Conservation (phyloP, 2,888 invertebrate species). For the Andrena trimmerana region DNA sequence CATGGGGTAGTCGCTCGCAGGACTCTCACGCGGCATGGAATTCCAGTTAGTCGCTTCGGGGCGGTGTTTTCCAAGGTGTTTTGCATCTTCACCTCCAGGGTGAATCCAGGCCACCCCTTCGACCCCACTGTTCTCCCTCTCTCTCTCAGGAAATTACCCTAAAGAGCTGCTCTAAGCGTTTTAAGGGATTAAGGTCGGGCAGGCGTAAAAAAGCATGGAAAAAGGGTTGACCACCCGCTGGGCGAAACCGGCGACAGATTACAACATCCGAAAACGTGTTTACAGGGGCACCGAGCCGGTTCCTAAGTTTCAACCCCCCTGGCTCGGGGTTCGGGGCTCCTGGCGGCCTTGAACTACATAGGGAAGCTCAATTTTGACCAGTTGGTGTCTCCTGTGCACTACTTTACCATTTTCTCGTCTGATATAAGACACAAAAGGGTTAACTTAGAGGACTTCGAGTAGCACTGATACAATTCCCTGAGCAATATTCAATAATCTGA, state of each 20-base stretch:
- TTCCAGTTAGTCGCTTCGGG: slow-evolving; percentile 63
- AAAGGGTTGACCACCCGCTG: slow-evolving; percentile 85
- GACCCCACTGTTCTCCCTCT: background rate
- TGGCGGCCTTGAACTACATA: slow-evolving; percentile 46
- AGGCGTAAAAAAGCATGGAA: slow-evolving; percentile 82
- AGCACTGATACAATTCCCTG: too few species aligned
- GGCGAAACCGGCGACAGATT: slow-evolving; percentile 79
- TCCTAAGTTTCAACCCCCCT: slow-evolving; percentile 29
- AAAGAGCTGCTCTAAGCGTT: slow-evolving; percentile 84
- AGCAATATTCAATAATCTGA: too few species aligned
- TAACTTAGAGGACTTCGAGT: too few species aligned
- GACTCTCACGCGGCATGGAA: slow-evolving; percentile 70
- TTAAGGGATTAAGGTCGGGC: slow-evolving; percentile 84
- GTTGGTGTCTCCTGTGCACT: background rate
- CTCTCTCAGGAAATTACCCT: slow-evolving; percentile 77
- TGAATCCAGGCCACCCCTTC: slow-evolving; percentile 19
- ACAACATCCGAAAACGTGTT: slow-evolving; percentile 73
- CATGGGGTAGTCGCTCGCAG: slow-evolving; percentile 72
- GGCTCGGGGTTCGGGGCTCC: background rate
- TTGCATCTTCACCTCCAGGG: slow-evolving; percentile 61
- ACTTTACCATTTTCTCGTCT: background rate
- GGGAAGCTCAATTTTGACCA: background rate
- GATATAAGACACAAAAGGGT: too few species aligned
- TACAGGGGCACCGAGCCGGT: slow-evolving; percentile 55
- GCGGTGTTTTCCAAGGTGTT: slow-evolving; percentile 64